A percentile compares a stretch with the other conserved stretches of the same genome.
Evolutionary conservation across 2,113 vertebrate species (phyloP).

Genomic region (Phaethon lepturus): DNA sequence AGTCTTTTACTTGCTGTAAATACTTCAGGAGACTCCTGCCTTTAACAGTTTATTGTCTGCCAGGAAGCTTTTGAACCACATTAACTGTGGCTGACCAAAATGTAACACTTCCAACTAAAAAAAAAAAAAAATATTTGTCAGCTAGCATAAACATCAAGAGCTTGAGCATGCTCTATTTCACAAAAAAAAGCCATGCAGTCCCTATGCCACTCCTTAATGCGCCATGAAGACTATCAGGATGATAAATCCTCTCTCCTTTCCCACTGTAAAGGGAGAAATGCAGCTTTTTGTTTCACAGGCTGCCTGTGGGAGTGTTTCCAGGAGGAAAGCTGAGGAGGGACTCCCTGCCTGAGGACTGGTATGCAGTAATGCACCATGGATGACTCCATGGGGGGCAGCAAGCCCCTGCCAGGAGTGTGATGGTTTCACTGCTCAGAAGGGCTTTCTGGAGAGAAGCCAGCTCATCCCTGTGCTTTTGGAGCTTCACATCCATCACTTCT

Average conservation of each 20-base stretch:
- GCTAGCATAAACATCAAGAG: neutral
- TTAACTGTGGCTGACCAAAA: neutral
- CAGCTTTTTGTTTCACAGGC: neutral
- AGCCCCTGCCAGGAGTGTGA: neutral
- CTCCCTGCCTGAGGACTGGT: neutral
- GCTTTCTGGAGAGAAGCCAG: neutral
- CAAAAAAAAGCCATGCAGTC: neutral
- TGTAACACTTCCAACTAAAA: neutral
- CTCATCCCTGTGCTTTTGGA: neutral
- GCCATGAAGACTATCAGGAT: neutral
- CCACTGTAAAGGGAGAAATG: neutral
- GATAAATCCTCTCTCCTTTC: neutral
- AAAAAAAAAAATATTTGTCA: neutral
- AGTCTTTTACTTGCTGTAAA: neutral
- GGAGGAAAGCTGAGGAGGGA: neutral
- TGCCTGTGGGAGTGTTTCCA: neutral
- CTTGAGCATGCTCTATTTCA: neutral
- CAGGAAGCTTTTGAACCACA: neutral
- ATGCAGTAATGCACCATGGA: neutral
- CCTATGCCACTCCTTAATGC: neutral
- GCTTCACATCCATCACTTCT: neutral
- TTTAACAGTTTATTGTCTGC: neutral
- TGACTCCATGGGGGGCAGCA: neutral
- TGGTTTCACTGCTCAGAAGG: neutral
- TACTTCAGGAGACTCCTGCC: neutral